phyloP scores from a whole-genome alignment of 2,888 invertebrate species.

The Frankliniella intonsa region DNA sequence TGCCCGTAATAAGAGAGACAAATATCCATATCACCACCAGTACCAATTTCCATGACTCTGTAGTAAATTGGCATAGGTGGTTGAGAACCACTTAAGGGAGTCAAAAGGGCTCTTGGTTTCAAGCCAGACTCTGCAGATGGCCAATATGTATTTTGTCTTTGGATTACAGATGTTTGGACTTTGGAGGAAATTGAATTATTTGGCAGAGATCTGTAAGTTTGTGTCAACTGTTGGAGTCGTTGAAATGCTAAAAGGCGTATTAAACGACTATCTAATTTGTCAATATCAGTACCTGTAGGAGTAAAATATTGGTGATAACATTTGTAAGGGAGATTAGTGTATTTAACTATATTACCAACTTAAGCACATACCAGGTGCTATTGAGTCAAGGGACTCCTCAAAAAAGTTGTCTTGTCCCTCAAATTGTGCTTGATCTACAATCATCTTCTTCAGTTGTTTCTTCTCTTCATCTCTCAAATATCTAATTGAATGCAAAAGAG shows the following conservation, averaged over 20 bases:
- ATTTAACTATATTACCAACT: not conserved
- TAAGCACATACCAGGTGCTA: not conserved
- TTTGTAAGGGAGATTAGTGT: not conserved
- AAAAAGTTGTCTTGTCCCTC: not conserved
- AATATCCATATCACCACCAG: constrained; percentile 23
- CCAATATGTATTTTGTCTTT: not conserved
- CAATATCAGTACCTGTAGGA: not conserved
- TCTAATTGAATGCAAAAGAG: not conserved
- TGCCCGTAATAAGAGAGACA: constrained; percentile 58
- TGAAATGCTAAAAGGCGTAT: not conserved
- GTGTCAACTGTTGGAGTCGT: not conserved
- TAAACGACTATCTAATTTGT: not conserved
- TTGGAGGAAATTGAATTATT: not conserved
- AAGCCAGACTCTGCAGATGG: not conserved
- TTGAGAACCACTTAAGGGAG: not conserved
- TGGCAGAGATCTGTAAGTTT: not conserved
- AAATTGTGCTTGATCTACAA: not conserved
- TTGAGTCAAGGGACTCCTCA: not conserved
- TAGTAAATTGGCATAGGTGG: constrained; percentile 1
- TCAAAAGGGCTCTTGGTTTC: not conserved
- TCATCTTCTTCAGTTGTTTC: not conserved
- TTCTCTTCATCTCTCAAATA: not conserved
- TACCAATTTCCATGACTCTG: not conserved
- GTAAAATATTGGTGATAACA: not conserved
- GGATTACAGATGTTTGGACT: not conserved